Evolutionary conservation across 2,113 vertebrate genomes (phyloP).

Genomic region (Rhinolophus ferrumequinum): DNA sequence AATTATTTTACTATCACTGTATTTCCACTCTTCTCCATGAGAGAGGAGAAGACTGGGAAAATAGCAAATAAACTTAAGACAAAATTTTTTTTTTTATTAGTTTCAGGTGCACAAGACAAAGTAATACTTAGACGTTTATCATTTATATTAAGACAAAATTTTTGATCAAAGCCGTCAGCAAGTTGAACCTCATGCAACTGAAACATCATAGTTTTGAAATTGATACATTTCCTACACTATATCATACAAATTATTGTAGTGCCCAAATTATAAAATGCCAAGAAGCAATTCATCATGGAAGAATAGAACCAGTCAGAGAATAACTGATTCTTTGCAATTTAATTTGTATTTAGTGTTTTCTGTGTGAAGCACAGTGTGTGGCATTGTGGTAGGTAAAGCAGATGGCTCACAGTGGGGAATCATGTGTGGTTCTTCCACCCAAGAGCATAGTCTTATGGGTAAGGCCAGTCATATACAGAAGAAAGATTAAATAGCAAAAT

Average conservation of each 20-base stretch:
- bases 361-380: neutral
- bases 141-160: neutral
- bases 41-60: neutral
- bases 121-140: too few relatives aligned
- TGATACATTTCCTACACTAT: neutral
- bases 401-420: neutral
- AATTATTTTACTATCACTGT: neutral
- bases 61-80: neutral
- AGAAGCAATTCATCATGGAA: neutral
- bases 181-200: neutral
- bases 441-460: neutral
- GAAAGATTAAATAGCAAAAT: neutral
- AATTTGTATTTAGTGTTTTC: neutral
- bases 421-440: neutral
- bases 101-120: too few relatives aligned
- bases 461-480: neutral
- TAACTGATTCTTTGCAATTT: neutral
- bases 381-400: too few relatives aligned
- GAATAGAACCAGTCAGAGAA: neutral
- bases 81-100: too few relatives aligned
- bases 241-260: neutral
- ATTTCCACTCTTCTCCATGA: neutral
- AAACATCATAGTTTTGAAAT: neutral
- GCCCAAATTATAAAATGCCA: neutral
- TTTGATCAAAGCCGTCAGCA: neutral